Conservation (phyloP, 2,113 vertebrate genomes). For the Apaloderma vittatum region DNA sequence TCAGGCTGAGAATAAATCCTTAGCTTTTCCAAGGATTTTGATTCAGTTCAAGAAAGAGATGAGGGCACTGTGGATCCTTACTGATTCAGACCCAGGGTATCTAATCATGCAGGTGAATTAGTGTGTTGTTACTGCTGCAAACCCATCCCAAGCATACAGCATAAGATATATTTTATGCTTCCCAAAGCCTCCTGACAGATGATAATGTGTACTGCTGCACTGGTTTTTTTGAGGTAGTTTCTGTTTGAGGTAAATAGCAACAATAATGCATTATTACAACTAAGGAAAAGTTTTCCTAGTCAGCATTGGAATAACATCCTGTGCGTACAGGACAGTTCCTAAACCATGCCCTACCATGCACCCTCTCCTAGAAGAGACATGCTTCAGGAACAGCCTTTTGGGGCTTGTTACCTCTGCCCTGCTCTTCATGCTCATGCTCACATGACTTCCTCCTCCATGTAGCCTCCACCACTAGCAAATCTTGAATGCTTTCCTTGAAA, state of each 20-base stretch:
- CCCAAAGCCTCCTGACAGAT: background rate
- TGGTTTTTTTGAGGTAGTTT: background rate
- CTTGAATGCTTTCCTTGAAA: conserved; percentile 33
- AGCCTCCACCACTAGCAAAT: background rate
- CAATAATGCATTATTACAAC: background rate
- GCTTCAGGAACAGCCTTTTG: background rate
- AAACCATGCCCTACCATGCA: background rate
- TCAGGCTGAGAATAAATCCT: background rate
- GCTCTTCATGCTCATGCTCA: background rate
- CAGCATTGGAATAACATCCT: background rate
- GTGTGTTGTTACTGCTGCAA: background rate
- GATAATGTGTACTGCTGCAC: fast-evolving
- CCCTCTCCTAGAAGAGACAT: background rate
- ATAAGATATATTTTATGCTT: background rate
- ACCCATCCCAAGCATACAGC: background rate
- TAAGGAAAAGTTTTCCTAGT: background rate
- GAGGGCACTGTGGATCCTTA: background rate
- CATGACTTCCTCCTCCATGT: background rate
- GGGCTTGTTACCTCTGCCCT: background rate
- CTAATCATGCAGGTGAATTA: background rate
- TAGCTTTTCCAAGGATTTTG: background rate
- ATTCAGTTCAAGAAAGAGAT: background rate
- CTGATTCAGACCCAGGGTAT: background rate
- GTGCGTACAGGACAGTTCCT: background rate
- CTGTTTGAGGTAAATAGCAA: background rate